Base-by-base conservation (phyloP, 2,888 invertebrate genomes). In the Aphidoletes aphidimyza region DNA sequence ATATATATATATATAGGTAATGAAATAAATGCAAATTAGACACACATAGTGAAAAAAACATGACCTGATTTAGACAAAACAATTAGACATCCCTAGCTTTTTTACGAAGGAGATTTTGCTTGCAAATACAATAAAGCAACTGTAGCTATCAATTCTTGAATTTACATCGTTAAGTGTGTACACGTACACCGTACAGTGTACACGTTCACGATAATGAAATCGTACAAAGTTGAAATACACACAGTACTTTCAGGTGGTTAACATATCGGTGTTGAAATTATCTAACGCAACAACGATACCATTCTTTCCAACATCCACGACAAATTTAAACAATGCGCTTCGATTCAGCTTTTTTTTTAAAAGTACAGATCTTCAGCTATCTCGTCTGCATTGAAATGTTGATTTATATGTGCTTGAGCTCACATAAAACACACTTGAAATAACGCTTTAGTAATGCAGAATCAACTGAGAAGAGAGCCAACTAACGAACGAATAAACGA, bases 41-140 rank as follows among this genome's bases (percentile, higher is more conserved):
- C 54, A 22, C n/a, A 22, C 54, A 22, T n/a, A 22, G 9, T 54
- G 54, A 54, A 54, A 69, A 69, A 69, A 69, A 69, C 69, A 69
- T 69, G 69, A 69, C 69, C 69, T 69, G 69, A 69, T 69, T 69
- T 69, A 30, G 69, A 69, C 69, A 69, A 69, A n/a, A 69, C 69
- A 69, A 69, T 69, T 30, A 26, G 69, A 69, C 30, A 69, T 69
- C 69, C 69, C 30, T 26, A 30, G 69, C 69, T 30, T 69, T 69
- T 69, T 69, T 69, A 30, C 30, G 30, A 30, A 30, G 11, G 14
- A 30, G 69, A 30, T 69, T n/a, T 2, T 69, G 69, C 69, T 26
- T 69, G 69, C 30, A 30, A n/a, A 14, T 69, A 14, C 22, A 69
- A 69, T n/a, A n/a, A 69, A 69, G 30, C 69, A 69, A n/a, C n/a